A percentile compares a stretch with the other conserved stretches of the same genome.
These are phyloP conservation scores for Sarcophilus harrisii DNA, from an alignment of 2,797 vertebrate species.

Conservation along the genomic window DNA sequence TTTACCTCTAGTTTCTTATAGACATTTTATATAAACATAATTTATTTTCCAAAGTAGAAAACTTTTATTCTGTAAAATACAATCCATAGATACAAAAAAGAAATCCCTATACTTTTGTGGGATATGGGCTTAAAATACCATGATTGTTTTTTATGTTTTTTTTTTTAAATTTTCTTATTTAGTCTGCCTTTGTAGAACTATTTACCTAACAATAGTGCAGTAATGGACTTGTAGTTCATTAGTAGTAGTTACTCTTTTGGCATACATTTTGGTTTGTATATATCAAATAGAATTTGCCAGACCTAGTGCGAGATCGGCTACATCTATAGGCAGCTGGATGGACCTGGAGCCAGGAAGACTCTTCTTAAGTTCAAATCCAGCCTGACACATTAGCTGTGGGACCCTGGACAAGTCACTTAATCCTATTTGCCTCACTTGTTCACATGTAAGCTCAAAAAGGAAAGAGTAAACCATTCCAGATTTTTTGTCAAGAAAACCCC, in stretches of 20 bases:
- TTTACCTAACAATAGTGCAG: not conserved
- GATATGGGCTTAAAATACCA: not conserved
- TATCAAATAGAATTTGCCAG: not conserved
- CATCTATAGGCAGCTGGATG: not conserved
- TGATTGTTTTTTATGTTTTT: not conserved
- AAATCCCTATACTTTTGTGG: not conserved
- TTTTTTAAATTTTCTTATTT: not conserved
- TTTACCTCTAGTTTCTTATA: not conserved
- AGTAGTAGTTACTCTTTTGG: not conserved
- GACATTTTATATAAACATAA: fast-evolving
- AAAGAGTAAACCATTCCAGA: not conserved
- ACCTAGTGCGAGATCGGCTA: too few relatives aligned
- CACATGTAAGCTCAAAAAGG: not conserved
- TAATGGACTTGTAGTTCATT: not conserved
- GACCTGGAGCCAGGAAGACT: not conserved
- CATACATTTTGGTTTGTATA: not conserved
- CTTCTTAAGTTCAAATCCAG: not conserved
- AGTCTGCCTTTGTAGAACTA: not conserved
- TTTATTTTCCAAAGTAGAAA: not conserved
- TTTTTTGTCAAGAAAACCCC: not conserved
- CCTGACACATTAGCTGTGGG: not conserved
- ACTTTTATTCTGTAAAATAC: not conserved
- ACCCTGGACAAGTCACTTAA: not conserved
- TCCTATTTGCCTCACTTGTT: not conserved
- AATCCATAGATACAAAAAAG: not conserved